Evolutionary conservation across 2,113 vertebrate species (phyloP).

Genomic region (Gymnobelideus leadbeateri): DNA sequence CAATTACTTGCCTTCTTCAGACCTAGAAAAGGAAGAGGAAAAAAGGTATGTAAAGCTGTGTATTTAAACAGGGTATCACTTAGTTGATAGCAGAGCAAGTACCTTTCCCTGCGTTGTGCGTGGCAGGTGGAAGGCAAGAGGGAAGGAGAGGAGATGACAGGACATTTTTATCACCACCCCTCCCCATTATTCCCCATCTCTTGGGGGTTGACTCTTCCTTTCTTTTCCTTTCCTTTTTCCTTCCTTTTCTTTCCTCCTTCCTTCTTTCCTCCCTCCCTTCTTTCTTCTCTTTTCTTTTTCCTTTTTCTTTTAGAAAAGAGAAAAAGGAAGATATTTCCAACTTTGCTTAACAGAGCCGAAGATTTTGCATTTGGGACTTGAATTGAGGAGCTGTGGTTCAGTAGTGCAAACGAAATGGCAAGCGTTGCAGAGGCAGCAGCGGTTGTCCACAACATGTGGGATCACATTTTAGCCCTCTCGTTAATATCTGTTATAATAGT

Average conservation of each 20-base stretch:
- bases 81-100: background rate
- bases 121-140: slow-evolving; percentile 35
- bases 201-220: background rate
- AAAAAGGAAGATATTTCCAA: background rate
- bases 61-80: background rate
- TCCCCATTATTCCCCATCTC: background rate
- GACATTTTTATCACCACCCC: background rate
- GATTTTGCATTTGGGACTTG: background rate
- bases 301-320: background rate
- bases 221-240: background rate
- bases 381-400: background rate
- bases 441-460: background rate
- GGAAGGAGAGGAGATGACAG: background rate
- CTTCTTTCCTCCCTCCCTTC: background rate
- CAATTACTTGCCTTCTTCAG: background rate
- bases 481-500: background rate
- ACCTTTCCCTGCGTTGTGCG: background rate
- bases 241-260: no score
- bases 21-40: background rate
- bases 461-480: background rate
- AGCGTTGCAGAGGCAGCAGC: background rate
- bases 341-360: background rate
- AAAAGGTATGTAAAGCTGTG: background rate
- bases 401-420: background rate
- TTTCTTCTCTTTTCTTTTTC: background rate